Evolutionary conservation across 2,113 vertebrate genomes (phyloP), one percentile per base, ranked within the genome.

Genomic region (Acrocephalus arundinaceus): DNA sequence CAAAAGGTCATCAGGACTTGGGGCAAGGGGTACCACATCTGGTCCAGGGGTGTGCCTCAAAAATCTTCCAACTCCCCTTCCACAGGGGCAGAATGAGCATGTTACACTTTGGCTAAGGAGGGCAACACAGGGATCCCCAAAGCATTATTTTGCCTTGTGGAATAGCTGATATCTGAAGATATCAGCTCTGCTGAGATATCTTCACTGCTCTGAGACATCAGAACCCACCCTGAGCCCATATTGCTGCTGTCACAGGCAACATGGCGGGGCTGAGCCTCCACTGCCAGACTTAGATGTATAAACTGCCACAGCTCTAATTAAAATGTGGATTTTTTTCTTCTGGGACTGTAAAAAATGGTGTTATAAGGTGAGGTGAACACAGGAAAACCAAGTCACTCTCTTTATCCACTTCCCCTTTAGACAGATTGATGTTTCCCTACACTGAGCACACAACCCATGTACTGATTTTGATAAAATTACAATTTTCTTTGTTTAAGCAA

Each of bases 211-310:
- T 3, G 12, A 71, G 71, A 28, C 0, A 0, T 19, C 70, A 61
- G 24, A 33, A 5, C 24, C 65, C 66, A 37, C 1, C 7, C n/a
- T 15, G 66, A 83, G 52, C 52, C 67, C 4, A 0, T 9, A 4
- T 5, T 27, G 46, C 61, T 85, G 65, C 59, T 90, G 65, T 66
- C 0, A 0, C 52, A 33, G 66, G 78, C 55, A 66, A 5, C 0
- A 0, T 0, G 0, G 35, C 2, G 2, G 11, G 15, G 27, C 71
- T 71, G 46, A 66, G 75, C 31, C 17, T n/a, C 1, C 0, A 5
- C 49, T 54, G 81, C 46, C 70, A 39, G 63, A 18, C 9, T 12
- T 13, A 19, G 35, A 17, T 7, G 7, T 27, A 61, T 11, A 31
- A 75, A 74, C 65, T 81, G 46, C 37, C 58, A 66, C 25, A 66